phyloP scores from a whole-genome alignment of 2,113 vertebrate genomes.

The Gopherus flavomarginatus region DNA sequence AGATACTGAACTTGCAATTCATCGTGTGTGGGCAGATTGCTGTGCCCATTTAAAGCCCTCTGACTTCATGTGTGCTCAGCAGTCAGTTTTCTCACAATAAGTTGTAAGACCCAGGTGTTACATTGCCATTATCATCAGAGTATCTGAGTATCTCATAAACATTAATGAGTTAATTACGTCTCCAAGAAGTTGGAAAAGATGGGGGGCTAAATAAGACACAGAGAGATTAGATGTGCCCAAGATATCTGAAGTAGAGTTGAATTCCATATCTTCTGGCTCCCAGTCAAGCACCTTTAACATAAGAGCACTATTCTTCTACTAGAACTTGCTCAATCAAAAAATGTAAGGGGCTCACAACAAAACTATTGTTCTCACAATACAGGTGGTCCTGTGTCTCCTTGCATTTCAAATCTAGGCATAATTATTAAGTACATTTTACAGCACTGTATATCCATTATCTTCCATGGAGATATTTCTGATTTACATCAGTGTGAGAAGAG shows the following conservation, averaged over 20 bases:
- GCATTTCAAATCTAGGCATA: background rate
- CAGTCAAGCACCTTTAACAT: background rate
- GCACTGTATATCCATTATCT: background rate
- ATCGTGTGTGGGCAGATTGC: background rate
- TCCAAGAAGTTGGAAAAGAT: background rate
- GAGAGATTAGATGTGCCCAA: background rate
- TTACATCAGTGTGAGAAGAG: background rate
- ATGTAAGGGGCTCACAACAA: background rate
- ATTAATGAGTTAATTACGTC: background rate
- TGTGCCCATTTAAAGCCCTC: conserved; percentile 45
- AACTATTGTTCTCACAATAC: background rate
- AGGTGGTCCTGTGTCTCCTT: background rate
- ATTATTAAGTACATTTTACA: background rate
- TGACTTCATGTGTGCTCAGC: conserved; percentile 47
- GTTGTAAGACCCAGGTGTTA: background rate
- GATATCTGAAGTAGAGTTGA: background rate
- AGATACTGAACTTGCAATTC: conserved; percentile 47
- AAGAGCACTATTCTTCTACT: background rate
- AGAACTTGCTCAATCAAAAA: background rate
- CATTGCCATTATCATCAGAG: background rate
- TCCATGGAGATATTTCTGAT: background rate
- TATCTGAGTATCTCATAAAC: background rate
- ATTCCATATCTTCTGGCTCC: background rate
- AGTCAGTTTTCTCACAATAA: background rate
- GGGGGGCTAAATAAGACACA: background rate